A percentile compares a stretch with the other conserved stretches of the same genome.
phyloP scores from a whole-genome alignment of 2,797 vertebrate genomes.

The Nothura maculosa region DNA sequence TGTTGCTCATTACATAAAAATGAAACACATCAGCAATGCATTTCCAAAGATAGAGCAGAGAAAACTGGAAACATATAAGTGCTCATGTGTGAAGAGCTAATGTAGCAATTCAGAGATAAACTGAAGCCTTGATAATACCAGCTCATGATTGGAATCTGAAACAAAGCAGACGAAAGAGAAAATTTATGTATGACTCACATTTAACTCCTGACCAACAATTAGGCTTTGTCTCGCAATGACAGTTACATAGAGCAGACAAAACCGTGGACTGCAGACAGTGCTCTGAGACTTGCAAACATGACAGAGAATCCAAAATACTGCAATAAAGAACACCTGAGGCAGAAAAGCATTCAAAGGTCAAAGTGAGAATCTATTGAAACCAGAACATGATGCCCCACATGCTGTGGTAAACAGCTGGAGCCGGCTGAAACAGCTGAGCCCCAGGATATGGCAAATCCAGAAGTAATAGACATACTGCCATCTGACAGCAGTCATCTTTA shows the following conservation, averaged over 20 bases:
- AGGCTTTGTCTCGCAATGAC: not conserved
- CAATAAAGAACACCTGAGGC: constrained; percentile 48
- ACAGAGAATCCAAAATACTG: constrained; percentile 6
- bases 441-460: constrained; percentile 46
- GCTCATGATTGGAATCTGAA: constrained; percentile 18
- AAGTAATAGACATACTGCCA: constrained; percentile 2
- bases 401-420: constrained; percentile 60
- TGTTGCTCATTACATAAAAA: constrained; percentile 57
- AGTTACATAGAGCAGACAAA: constrained; percentile 3
- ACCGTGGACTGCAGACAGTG: not conserved
- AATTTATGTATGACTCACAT: constrained; percentile 1
- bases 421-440: constrained; percentile 52
- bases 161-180: constrained; percentile 31
- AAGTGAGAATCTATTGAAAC: constrained; percentile 19
- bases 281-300: not conserved
- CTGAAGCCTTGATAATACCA: constrained; percentile 27
- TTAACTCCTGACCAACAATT: not conserved
- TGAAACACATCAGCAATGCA: constrained; percentile 33
- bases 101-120: constrained; percentile 37
- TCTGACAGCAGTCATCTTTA: constrained; percentile 13
- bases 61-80: not conserved
- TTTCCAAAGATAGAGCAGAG: constrained; percentile 39
- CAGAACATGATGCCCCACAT: constrained; percentile 20
- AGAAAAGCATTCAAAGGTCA: constrained; percentile 52
- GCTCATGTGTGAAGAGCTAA: constrained; percentile 56